Base-by-base conservation (phyloP, 2,113 vertebrate species). In the Takifugu bimaculatus region DNA sequence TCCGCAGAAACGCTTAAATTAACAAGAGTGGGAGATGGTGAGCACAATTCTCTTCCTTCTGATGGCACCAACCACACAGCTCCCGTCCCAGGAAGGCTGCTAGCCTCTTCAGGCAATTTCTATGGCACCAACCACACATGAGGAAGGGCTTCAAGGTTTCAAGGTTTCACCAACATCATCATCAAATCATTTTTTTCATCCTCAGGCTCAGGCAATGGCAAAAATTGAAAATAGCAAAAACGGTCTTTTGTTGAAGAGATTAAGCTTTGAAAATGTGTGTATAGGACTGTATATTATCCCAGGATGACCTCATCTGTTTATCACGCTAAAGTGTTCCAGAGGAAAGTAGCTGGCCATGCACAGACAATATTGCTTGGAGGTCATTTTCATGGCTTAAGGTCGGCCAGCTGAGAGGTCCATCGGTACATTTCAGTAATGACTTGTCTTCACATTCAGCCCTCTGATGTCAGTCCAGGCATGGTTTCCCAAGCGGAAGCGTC, bases 281-380 rank as follows among this genome's bases (percentile, higher is more conserved):
- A 55, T 50, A 66, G 74, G 73, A 65, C 61, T 61, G 75, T 79
- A 65, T 49, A n/a, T 51, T 57, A 57, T 75, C 69, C 73, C 64
- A n/a, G 56, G 54, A 71, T 26, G 27, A 63, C 66, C 60, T 54
- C 68, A 65, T 35, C 52, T 60, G 26, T 57, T n/a, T 15, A 51
- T 54, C 12, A 57, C 44, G 57, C 57, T 44, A 39, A 67, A 67
- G 43, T 50, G 57, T 74, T 65, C 50, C 48, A 44, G 60, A 68
- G 43, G 74, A 64, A 68, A 56, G 57, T 9, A 70, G 35, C 44
- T 79, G 78, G 74, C 81, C 77, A 77, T 80, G 81, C 71, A 78
- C 72, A 78, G 72, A 53, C 60, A 74, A 76, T 89, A 88, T 89
- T 90, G 90, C 88, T 86, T 66, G 63, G 67, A 78, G 69, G 75